Evolutionary conservation across 2,888 invertebrate genomes (phyloP).

Genomic region (Liodrosophila aerea): DNA sequence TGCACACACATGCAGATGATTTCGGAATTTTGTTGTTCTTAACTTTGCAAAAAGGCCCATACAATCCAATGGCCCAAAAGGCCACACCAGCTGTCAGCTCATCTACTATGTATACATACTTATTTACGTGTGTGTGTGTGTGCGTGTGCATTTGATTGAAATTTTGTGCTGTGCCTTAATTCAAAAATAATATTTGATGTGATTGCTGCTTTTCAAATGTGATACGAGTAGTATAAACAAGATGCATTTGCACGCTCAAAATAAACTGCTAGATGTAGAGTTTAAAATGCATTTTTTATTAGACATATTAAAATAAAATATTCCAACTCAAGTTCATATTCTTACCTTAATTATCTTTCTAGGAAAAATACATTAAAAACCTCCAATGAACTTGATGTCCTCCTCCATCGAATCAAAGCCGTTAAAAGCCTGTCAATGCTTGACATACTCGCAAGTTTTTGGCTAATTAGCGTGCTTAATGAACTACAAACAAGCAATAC

Average conservation of each 20-base stretch:
- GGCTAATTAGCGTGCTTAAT: constrained; percentile 63
- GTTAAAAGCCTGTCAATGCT: constrained; percentile 25
- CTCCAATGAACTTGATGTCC: too few species aligned
- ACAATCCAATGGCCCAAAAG: constrained; percentile 25
- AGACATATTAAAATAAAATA: too few species aligned
- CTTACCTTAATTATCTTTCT: too few species aligned
- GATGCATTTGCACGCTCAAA: neutral
- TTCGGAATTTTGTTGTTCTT: constrained; percentile 40
- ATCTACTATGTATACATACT: neutral
- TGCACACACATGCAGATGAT: constrained; percentile 25
- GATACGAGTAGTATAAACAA: constrained; percentile 53
- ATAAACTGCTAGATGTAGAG: neutral
- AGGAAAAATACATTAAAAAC: too few species aligned
- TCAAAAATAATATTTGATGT: constrained; percentile 65
- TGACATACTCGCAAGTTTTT: constrained; percentile 31
- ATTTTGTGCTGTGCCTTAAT: constrained; percentile 46
- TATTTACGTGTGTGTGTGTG: neutral
- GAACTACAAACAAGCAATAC: constrained; percentile 54
- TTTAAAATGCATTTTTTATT: too few species aligned
- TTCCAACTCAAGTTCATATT: too few species aligned
- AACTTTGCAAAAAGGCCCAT: constrained; percentile 57
- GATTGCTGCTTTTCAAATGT: constrained; percentile 54
- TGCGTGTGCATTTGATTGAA: constrained; percentile 46
- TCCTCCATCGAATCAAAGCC: constrained; percentile 12
- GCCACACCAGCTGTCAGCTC: constrained; percentile 2